A percentile compares a stretch with the other conserved stretches of the same genome.
Conservation (phyloP, 2,797 vertebrate species). For the Distichodus sexfasciatus region DNA sequence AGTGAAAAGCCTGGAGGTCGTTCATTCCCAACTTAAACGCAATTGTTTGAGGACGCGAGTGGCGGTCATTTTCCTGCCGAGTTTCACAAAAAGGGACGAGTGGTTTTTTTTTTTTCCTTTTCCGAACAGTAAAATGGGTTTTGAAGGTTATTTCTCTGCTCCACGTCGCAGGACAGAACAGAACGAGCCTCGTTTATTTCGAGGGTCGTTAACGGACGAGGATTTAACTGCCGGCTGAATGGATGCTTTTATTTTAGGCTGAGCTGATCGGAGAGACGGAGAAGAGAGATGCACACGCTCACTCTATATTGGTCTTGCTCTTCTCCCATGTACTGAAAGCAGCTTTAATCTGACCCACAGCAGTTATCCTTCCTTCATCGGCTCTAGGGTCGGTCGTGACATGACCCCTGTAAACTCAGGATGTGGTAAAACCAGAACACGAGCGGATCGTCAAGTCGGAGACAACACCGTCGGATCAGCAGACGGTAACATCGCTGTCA, state of each 20-base stretch:
- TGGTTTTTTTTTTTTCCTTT: constrained; percentile 48
- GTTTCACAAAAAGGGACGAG: constrained; percentile 53
- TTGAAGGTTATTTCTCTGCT: constrained; percentile 62
- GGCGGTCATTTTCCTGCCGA: constrained; percentile 50
- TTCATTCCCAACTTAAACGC: too few relatives aligned
- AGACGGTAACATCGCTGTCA: constrained; percentile 41
- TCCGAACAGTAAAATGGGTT: constrained; percentile 56
- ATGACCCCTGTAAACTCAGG: too few relatives aligned
- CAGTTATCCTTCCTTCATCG: background rate
- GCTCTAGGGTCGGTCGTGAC: background rate
- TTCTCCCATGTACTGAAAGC: background rate
- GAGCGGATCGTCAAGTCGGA: constrained; percentile 20
- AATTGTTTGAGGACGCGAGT: too few relatives aligned
- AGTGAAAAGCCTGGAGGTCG: too few relatives aligned
- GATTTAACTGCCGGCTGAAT: constrained; percentile 33
- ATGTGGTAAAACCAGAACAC: constrained; percentile 7
- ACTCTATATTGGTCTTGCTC: background rate
- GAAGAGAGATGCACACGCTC: background rate
- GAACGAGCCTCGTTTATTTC: constrained; percentile 37
- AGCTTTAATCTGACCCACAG: background rate
- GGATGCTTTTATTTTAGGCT: constrained; percentile 11
- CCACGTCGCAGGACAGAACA: constrained; percentile 50
- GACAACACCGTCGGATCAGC: constrained; percentile 41
- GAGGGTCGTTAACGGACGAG: constrained; percentile 37
- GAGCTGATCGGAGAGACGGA: background rate